These are phyloP conservation scores for Rachycentron canadum DNA, from an alignment of 2,797 vertebrate species.

Conservation along the genomic window DNA sequence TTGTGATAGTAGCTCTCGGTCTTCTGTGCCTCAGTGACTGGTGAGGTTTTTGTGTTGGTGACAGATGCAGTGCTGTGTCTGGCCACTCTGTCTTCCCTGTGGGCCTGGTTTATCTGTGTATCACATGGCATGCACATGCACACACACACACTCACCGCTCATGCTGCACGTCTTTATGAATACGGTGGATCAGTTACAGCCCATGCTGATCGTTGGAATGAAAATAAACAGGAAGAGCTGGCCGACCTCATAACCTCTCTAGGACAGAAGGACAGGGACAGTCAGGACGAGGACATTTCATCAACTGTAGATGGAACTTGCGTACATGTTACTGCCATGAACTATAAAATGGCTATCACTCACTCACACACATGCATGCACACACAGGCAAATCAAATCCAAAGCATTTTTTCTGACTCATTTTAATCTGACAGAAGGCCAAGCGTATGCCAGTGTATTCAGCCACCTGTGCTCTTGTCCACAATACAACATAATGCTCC, in stretches of 20 bases:
- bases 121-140: conserved; percentile 50
- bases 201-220: conserved; percentile 36
- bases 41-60: conserved; percentile 74
- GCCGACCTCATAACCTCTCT: conserved; percentile 33
- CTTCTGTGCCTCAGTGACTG: conserved; percentile 50
- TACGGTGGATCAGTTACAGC: conserved; percentile 46
- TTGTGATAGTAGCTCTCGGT: conserved; percentile 64
- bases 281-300: conserved; percentile 20
- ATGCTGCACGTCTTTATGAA: conserved; percentile 57
- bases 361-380: background rate
- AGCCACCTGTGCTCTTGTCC: conserved; percentile 65
- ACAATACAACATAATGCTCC: conserved; percentile 42
- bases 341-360: conserved; percentile 11
- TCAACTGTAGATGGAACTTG: conserved; percentile 14
- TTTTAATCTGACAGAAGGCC: conserved; percentile 66
- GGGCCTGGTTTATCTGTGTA: conserved; percentile 55
- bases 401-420: conserved; percentile 14
- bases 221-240: conserved; percentile 55
- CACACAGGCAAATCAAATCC: conserved; percentile 33
- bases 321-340: conserved; percentile 20
- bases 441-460: conserved; percentile 54
- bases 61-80: conserved; percentile 66
- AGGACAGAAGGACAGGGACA: conserved; percentile 10
- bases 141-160: conserved; percentile 25
- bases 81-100: conserved; percentile 55